These are phyloP conservation scores for Melipona bicolor DNA, from an alignment of 2,888 invertebrate genomes.

Conservation along the genomic window DNA sequence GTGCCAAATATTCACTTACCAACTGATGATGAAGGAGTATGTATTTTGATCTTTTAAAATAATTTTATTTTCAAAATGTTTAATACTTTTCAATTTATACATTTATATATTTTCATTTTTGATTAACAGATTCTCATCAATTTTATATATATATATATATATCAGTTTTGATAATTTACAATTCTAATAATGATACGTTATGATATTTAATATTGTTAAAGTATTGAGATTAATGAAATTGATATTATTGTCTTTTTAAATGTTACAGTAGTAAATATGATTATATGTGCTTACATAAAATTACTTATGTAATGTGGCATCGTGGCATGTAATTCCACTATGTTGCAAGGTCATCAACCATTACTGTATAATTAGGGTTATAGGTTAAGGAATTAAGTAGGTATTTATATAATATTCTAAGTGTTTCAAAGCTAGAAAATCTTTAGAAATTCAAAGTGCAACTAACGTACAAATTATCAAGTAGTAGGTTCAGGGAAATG, in stretches of 20 bases:
- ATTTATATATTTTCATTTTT: background rate
- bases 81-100: background rate
- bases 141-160: background rate
- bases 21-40: conserved; percentile 81
- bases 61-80: background rate
- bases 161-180: background rate
- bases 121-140: background rate
- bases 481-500: background rate
- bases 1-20: conserved; percentile 79
- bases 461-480: background rate
- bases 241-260: background rate
- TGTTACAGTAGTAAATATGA: conserved; percentile 18
- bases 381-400: conserved; percentile 69
- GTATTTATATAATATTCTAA: conserved; percentile 72
- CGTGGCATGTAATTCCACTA: conserved; percentile 43
- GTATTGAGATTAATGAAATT: background rate
- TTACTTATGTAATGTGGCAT: conserved; percentile 58
- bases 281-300: conserved; percentile 54
- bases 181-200: background rate
- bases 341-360: conserved; percentile 68
- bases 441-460: conserved; percentile 6
- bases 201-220: background rate
- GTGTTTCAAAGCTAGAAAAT: conserved; percentile 29
- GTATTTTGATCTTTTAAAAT: conserved; percentile 50
- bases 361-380: conserved; percentile 68